These are phyloP conservation scores for Synanthedon andrenaeformis DNA, from an alignment of 2,888 invertebrate genomes.

Conservation along the genomic window DNA sequence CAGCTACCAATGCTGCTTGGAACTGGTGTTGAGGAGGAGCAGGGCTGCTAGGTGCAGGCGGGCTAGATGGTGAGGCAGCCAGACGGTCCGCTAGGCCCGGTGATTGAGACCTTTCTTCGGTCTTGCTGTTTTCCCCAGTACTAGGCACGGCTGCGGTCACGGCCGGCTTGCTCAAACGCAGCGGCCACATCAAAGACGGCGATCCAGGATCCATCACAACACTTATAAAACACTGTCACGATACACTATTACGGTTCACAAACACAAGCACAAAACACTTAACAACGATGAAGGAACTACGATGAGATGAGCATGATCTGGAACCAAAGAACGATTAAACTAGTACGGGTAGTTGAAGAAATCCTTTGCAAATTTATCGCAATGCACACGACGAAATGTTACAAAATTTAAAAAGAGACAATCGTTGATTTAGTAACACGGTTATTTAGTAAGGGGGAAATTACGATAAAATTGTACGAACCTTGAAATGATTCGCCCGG, in stretches of 20 bases:
- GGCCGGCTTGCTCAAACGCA: constrained; percentile 59
- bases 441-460: constrained; percentile 59
- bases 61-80: constrained; percentile 39
- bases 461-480: constrained; percentile 61
- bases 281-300: constrained; percentile 58
- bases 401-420: constrained; percentile 49
- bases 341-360: constrained; percentile 16
- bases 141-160: constrained; percentile 27
- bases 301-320: constrained; percentile 70
- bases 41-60: constrained; percentile 45
- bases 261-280: constrained; percentile 52
- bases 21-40: constrained; percentile 56
- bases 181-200: constrained; percentile 59
- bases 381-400: constrained; percentile 25
- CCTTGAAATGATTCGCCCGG: constrained; percentile 69
- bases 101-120: constrained; percentile 54
- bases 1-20: constrained; percentile 78
- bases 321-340: constrained; percentile 45
- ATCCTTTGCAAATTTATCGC: constrained; percentile 28
- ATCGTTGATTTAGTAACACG: constrained; percentile 45
- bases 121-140: constrained; percentile 39
- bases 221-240: constrained; percentile 46
- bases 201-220: constrained; percentile 65
- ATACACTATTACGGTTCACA: constrained; percentile 48
- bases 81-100: constrained; percentile 54